phyloP scores from a whole-genome alignment of 2,888 invertebrate genomes.

The Rotaria sp. region DNA sequence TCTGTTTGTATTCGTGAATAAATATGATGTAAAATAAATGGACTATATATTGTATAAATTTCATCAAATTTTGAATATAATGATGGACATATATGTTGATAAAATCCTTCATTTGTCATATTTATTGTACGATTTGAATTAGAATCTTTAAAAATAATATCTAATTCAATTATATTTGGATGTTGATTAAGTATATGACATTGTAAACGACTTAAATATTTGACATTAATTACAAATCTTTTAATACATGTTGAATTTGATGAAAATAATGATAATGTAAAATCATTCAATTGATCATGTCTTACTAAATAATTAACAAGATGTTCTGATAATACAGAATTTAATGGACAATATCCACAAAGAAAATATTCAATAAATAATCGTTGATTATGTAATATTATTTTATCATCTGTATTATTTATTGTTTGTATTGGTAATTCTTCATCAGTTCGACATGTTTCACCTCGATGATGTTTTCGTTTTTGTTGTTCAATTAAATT shows the following conservation, averaged over 20 bases:
- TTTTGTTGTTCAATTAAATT: neutral
- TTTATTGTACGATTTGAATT: neutral
- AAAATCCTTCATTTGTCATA: neutral
- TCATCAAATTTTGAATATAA: neutral
- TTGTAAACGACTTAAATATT: conserved; percentile 10
- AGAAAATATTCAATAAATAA: neutral
- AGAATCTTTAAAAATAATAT: neutral
- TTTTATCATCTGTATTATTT: neutral
- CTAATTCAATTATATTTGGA: neutral
- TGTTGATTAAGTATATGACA: conserved; percentile 5
- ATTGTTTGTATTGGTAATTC: neutral
- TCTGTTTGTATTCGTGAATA: neutral
- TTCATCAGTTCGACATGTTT: neutral
- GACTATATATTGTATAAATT: neutral
- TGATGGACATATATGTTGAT: neutral
- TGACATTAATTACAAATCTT: conserved; percentile 62
- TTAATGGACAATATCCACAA: neutral
- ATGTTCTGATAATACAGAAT: neutral
- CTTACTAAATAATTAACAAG: conserved; percentile 46
- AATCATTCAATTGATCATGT: conserved; percentile 59
- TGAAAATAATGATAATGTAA: conserved; percentile 62
- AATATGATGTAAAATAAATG: neutral
- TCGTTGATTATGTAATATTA: neutral
- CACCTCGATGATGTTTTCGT: neutral
- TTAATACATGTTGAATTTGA: conserved; percentile 61